Conservation (phyloP, 2,113 vertebrate species). For the Gymnorhina tibicen region DNA sequence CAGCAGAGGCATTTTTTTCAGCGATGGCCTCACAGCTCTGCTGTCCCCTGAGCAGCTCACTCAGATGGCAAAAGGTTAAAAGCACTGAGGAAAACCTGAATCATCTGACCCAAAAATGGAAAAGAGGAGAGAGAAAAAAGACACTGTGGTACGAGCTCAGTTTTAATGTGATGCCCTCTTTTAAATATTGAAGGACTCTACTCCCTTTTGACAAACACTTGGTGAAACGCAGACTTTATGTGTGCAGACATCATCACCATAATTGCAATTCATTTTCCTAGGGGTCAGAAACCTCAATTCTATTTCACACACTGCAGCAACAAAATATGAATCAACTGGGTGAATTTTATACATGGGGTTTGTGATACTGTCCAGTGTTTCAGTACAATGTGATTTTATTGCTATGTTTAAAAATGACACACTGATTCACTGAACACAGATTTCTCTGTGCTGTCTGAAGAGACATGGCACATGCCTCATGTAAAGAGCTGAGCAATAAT, state of each 20-base stretch:
- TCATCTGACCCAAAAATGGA: slow-evolving; percentile 50
- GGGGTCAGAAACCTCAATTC: background rate
- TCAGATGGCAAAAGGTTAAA: slow-evolving; percentile 29
- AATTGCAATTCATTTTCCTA: background rate
- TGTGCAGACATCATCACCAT: background rate
- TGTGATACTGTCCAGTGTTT: background rate
- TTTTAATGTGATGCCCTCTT: background rate
- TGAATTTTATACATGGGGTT: background rate
- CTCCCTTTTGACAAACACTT: background rate
- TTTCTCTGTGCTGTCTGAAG: background rate
- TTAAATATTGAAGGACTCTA: background rate
- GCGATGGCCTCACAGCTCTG: background rate
- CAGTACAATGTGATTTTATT: background rate
- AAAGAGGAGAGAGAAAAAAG: background rate
- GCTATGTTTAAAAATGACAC: background rate
- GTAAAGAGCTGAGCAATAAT: background rate
- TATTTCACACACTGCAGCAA: background rate
- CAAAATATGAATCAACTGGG: background rate
- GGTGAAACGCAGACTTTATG: background rate
- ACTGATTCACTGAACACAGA: background rate
- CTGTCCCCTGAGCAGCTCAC: background rate
- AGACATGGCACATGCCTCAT: rapidly evolving
- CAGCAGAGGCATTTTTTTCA: background rate
- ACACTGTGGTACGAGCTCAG: background rate
- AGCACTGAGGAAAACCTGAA: slow-evolving; percentile 50